Conservation (phyloP, 1,140 invertebrate species). For the Ephestia elutella region DNA sequence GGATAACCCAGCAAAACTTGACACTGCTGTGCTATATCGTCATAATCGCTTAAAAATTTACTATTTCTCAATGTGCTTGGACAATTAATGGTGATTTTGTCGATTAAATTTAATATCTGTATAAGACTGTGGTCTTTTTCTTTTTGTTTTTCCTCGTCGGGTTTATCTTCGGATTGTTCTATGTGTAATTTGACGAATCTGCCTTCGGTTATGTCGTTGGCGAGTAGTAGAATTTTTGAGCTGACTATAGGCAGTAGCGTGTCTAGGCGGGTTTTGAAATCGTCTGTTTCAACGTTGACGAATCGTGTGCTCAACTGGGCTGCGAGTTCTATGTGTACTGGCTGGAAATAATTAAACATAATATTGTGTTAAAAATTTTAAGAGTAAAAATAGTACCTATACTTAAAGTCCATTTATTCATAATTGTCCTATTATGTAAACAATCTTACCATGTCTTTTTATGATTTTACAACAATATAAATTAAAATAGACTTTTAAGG, state of each 20-base stretch:
- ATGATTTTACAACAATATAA: too few relatives aligned
- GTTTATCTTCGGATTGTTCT: slow-evolving; percentile 41
- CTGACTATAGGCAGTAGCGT: slow-evolving; percentile 75
- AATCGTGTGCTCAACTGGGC: slow-evolving; percentile 81
- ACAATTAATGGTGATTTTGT: slow-evolving; percentile 72
- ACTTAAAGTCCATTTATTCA: too few relatives aligned
- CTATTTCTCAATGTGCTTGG: slow-evolving; percentile 56
- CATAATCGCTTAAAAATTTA: slow-evolving; percentile 59
- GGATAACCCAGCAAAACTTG: slow-evolving; percentile 79
- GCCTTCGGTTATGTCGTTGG: slow-evolving; percentile 64
- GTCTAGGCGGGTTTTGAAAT: slow-evolving; percentile 78
- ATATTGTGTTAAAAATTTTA: not conserved
- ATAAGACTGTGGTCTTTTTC: slow-evolving; percentile 75
- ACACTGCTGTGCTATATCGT: slow-evolving; percentile 82
- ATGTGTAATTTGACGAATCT: slow-evolving; percentile 60
- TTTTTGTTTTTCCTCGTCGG: slow-evolving; percentile 65
- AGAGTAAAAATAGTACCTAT: too few relatives aligned
- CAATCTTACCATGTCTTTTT: too few relatives aligned
- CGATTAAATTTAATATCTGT: slow-evolving; percentile 74
- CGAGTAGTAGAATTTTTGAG: slow-evolving; percentile 51
- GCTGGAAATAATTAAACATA: slow-evolving; percentile 44
- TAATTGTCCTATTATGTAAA: too few relatives aligned
- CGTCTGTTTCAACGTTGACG: slow-evolving; percentile 79
- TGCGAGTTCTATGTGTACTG: slow-evolving; percentile 76
- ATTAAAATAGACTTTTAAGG: too few relatives aligned